Evolutionary conservation across 2,113 vertebrate species (phyloP), one percentile per base, ranked within the genome.

Genomic region (Pogonocichla stellata): DNA sequence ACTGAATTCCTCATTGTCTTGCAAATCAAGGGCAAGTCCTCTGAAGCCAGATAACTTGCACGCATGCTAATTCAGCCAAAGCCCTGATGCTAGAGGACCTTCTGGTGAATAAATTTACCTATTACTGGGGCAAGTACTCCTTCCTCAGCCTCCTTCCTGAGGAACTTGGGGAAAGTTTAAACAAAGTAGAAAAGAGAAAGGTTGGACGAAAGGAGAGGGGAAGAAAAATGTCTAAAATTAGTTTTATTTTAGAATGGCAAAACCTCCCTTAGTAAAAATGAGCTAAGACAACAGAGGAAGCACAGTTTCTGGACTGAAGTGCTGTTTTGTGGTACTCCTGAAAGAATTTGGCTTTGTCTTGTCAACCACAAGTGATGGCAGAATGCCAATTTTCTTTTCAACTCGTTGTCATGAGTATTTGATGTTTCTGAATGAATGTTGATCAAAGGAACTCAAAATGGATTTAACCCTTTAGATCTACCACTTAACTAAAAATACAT

Each of bases 11-110:
- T 66, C 31, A 33, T 15, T 67, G 61, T 31, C 24, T 26, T 81
- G 48, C 36, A 92, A 86, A 89, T 65, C 18, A 75, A 61, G 38
- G 69, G 13, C 24, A 73, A 73, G 18, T 58, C 25, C 36, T 60
- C 9, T 19, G 26, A 64, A 91, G 69, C 8, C 51, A 71, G 40
- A 23, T 50, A 58, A 83, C 23, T 81, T 36, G 9, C 20, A 74
- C 0, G 0, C 2, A 28, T 14, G 33, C 19, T 40, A 50, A 10
- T 40, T 72, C 43, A 48, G 61, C 40, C 38, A 65, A 31, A 12
- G 11, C 16, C 40, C 24, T 69, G 19, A 33, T 65, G 16, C 33
- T 75, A 42, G 73, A 80, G 12, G 4, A 33, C 26, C 15, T 81
- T 66, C 40, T 66, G 29, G 10, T 40, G 31, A 60, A 16, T 26